These are phyloP conservation scores for Caenorhabditis virilis DNA, from an alignment of 2,888 invertebrate species.

Conservation along the genomic window DNA sequence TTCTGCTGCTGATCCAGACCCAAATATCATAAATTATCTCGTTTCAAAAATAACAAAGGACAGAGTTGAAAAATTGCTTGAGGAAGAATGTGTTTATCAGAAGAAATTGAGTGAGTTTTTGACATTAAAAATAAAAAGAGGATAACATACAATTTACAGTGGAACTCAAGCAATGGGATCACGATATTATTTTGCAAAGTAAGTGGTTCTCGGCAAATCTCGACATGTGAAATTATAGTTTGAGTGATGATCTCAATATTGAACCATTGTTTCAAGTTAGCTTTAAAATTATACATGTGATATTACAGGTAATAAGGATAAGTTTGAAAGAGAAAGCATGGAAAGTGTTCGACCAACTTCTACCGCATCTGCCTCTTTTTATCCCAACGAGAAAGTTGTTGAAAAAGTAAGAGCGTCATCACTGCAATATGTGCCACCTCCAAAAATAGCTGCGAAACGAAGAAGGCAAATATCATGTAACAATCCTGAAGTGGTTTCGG, in stretches of 20 bases:
- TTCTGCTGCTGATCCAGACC: too few species aligned
- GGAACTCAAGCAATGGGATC: neutral
- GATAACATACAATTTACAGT: neutral
- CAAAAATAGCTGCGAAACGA: too few species aligned
- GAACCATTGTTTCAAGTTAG: neutral
- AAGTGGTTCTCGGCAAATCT: neutral
- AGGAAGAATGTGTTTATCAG: constrained; percentile 3
- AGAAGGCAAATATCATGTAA: too few species aligned
- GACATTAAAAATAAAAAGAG: neutral
- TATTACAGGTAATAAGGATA: neutral
- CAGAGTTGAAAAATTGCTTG: neutral
- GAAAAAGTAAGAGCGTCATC: too few species aligned
- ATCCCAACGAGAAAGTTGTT: too few species aligned
- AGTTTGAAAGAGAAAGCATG: too few species aligned
- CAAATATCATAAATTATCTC: neutral
- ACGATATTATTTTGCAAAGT: neutral
- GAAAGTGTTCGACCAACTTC: too few species aligned
- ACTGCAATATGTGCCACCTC: too few species aligned
- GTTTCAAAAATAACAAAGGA: neutral
- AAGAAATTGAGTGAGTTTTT: too few species aligned
- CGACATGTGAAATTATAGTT: too few species aligned
- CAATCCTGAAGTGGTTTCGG: too few species aligned
- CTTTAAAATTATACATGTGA: neutral
- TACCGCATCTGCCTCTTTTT: too few species aligned
- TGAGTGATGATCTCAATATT: neutral